Percentiles rank a stretch among this genome's conserved stretches.
These are phyloP conservation scores for Gastrophysa polygoni DNA, from an alignment of 2,888 invertebrate species.

Conservation along the genomic window DNA sequence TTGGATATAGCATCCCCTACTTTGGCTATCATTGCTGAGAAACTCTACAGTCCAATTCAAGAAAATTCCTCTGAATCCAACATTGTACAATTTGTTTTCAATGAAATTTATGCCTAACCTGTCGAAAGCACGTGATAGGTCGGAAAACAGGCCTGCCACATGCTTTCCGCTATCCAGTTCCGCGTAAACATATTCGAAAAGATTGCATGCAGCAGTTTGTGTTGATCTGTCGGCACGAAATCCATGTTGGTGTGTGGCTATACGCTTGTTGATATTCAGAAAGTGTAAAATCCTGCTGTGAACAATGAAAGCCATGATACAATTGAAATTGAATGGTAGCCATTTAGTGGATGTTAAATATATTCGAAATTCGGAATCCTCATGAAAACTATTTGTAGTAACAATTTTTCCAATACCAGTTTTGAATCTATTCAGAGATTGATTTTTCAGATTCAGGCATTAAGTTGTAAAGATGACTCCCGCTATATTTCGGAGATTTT, in stretches of 20 bases:
- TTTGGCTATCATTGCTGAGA: not conserved
- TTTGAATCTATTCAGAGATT: no score
- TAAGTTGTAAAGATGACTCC: no score
- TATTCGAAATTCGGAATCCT: no score
- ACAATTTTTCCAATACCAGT: no score
- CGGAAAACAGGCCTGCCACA: not conserved
- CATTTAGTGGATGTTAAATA: no score
- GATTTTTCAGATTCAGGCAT: no score
- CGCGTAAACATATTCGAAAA: not conserved
- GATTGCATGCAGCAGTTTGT: not conserved
- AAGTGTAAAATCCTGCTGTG: no score
- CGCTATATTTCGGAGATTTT: no score
- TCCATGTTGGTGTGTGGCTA: not conserved
- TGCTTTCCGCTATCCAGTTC: not conserved
- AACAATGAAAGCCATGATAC: no score
- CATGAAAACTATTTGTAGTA: no score
- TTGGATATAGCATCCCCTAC: not conserved
- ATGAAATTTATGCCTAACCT: slow-evolving; percentile 10
- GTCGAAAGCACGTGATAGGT: slow-evolving; percentile 16
- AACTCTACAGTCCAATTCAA: slow-evolving; percentile 7
- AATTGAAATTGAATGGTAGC: no score
- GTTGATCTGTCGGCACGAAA: not conserved
- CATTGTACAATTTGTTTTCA: slow-evolving; percentile 15
- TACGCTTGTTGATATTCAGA: not conserved
- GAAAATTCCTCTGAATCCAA: slow-evolving; percentile 62